Evolutionary conservation across 2,888 invertebrate species (phyloP), one percentile per base, ranked within the genome.

Genomic region (Steinernema scapterisci): DNA sequence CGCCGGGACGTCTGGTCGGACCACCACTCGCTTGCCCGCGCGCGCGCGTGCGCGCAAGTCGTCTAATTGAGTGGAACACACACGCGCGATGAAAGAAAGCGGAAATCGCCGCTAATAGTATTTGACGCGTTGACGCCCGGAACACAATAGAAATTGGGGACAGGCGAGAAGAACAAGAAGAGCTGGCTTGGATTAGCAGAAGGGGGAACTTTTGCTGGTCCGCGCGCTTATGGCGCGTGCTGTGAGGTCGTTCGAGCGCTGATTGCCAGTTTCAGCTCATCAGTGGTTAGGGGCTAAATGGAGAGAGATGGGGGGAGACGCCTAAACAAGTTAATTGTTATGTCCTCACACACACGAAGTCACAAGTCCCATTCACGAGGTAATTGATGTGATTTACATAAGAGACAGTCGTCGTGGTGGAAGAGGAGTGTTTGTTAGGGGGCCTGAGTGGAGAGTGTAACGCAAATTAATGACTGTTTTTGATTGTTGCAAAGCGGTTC

Each of bases 101-200:
- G 54, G 54, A 54, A 54, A 54, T 54, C 54, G 54, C 54, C 54
- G 54, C 54, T 54, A 54, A 54, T 54, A 54, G 54, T 27, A 54
- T 54, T 54, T 54, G 54, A 54, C 54, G 54, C 54, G 23, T n/a
- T n/a, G n/a, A n/a, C n/a, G n/a, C n/a, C n/a, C n/a, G n/a, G n/a
- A n/a, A n/a, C n/a, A n/a, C n/a, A n/a, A n/a, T n/a, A n/a, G n/a
- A n/a, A n/a, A n/a, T n/a, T n/a, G n/a, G n/a, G n/a, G n/a, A n/a
- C n/a, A n/a, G n/a, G n/a, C n/a, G n/a, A n/a, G n/a, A n/a, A n/a
- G n/a, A n/a, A n/a, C n/a, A n/a, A n/a, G n/a, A n/a, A n/a, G n/a
- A n/a, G n/a, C n/a, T n/a, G n/a, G n/a, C n/a, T n/a, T n/a, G n/a
- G n/a, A n/a, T n/a, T n/a, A n/a, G n/a, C n/a, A n/a, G n/a, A n/a